Conservation (phyloP, 2,888 invertebrate species). For the Dolichomitus sp. region DNA sequence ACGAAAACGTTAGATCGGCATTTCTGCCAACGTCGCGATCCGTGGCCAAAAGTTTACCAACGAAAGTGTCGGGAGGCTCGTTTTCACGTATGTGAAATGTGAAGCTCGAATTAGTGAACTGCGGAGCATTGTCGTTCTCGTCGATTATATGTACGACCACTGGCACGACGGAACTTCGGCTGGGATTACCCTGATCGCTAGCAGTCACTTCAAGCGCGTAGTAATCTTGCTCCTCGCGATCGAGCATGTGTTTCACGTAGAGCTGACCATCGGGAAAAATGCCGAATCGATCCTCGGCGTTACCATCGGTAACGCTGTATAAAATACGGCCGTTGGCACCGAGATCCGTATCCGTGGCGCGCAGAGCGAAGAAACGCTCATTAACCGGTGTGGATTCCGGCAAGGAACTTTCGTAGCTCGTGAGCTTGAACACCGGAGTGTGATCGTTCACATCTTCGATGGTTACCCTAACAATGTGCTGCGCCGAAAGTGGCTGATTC, state of each 20-base stretch:
- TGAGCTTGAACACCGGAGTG: conserved; percentile 97
- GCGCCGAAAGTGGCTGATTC: conserved; percentile 91
- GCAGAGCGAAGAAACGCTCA: conserved; percentile 95
- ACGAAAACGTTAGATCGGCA: conserved; percentile 95
- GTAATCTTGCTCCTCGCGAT: conserved; percentile 96
- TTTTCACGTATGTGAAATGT: conserved; percentile 96
- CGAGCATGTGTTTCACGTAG: conserved; percentile 94
- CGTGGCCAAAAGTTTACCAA: conserved; percentile 95
- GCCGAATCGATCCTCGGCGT: conserved; percentile 95
- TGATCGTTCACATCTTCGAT: conserved; percentile 98
- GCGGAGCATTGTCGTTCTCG: conserved; percentile 98
- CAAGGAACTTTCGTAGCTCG: conserved; percentile 96
- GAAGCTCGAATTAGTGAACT: conserved; percentile 96
- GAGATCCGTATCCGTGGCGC: conserved; percentile 96
- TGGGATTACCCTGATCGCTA: conserved; percentile 92
- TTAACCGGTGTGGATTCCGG: conserved; percentile 97
- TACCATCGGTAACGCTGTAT: conserved; percentile 95
- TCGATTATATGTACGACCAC: conserved; percentile 97
- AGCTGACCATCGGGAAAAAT: conserved; percentile 98
- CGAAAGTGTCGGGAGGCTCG: conserved; percentile 95
- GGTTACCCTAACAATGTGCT: conserved; percentile 91
- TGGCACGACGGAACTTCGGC: conserved; percentile 94
- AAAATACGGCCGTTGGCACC: conserved; percentile 93
- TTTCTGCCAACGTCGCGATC: conserved; percentile 97
- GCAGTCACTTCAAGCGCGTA: conserved; percentile 96